Base-by-base conservation (phyloP, 2,113 vertebrate species). In the Pangasianodon hypophthalmus region DNA sequence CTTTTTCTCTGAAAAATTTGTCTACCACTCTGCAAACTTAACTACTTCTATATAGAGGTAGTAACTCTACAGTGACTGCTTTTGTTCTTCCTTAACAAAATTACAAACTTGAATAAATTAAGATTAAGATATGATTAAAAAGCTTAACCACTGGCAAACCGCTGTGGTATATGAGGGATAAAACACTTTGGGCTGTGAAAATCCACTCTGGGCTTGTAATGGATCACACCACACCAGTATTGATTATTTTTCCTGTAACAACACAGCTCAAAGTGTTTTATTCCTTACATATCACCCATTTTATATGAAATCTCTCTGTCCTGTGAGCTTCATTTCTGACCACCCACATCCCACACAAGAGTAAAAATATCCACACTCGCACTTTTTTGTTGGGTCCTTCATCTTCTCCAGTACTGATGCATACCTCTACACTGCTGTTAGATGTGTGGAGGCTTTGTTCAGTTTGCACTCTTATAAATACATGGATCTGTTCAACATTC, bases 341-440 rank as follows among this genome's bases (percentile, higher is more conserved):
- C 24, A 80, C 46, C 24, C 9, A 29, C 77, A 29, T 80, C 46
- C 77, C 46, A 80, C 77, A 80, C 46, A 50, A 29, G 77, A 50
- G 26, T 80, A 80, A 50, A 80, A 80, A 80, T 80, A 80, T 80
- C 77, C 46, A 48, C 46, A 50, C 77, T 79, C 7, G 19, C 24
- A 26, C 75, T 79, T 48, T 50, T 80, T n/a, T 50, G 21, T 79
- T 13, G 5, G 75, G 44, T 29, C 5, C 44, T 48, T 77, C 41
- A 79, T 50, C 46, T 80, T 50, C 24, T 16, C 41, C 21, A 9
- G 21, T 46, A 50, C 77, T 80, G 46, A 80, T 50, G 46, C 77
- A 3, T 29, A n/a, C 46, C 77, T 80, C 44, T 79, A 29, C 75
- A 29, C 44, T 29, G 46, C 21, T 24, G 41, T 75, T 7, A 44